Evolutionary conservation across 2,888 invertebrate species (phyloP).

Genomic region (Parelbella ahira): DNA sequence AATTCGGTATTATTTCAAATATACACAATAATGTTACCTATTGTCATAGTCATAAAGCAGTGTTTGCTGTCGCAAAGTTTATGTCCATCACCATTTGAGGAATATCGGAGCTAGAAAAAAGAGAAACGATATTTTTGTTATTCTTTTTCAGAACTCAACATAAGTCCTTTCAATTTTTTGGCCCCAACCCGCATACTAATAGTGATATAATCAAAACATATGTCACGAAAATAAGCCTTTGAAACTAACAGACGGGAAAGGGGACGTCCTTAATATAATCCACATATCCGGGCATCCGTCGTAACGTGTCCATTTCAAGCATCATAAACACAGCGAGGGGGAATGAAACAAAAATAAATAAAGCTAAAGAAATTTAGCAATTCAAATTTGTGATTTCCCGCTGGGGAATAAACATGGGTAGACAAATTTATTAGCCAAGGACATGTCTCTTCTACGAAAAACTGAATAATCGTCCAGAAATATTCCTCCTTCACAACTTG

Average conservation of each 20-base stretch:
- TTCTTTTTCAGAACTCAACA: too few species aligned
- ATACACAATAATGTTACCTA: too few species aligned
- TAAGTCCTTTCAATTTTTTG: too few species aligned
- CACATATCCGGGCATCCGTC: conserved; percentile 16
- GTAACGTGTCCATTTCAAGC: conserved; percentile 24
- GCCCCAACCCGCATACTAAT: too few species aligned
- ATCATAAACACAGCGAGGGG: conserved; percentile 20
- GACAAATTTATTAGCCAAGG: conserved; percentile 10
- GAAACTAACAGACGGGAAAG: conserved; percentile 24
- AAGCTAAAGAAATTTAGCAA: conserved; percentile 29
- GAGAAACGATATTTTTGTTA: too few species aligned
- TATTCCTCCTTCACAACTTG: too few species aligned
- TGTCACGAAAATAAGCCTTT: conserved; percentile 12
- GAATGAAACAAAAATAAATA: conserved; percentile 25
- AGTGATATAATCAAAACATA: conserved; percentile 4
- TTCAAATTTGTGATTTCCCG: conserved; percentile 32
- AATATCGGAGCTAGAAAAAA: too few species aligned
- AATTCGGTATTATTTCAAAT: too few species aligned
- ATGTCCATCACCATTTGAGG: too few species aligned
- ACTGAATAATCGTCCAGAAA: too few species aligned
- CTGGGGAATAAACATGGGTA: conserved; percentile 26
- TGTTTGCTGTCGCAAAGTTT: too few species aligned
- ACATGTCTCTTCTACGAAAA: conserved; percentile 5
- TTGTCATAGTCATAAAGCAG: too few species aligned
- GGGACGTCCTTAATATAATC: conserved; percentile 12